Percentiles rank a stretch among this genome's conserved stretches.
These are phyloP conservation scores for Platyscapa corneri DNA, from an alignment of 1,140 invertebrate genomes.

Conservation along the genomic window DNA sequence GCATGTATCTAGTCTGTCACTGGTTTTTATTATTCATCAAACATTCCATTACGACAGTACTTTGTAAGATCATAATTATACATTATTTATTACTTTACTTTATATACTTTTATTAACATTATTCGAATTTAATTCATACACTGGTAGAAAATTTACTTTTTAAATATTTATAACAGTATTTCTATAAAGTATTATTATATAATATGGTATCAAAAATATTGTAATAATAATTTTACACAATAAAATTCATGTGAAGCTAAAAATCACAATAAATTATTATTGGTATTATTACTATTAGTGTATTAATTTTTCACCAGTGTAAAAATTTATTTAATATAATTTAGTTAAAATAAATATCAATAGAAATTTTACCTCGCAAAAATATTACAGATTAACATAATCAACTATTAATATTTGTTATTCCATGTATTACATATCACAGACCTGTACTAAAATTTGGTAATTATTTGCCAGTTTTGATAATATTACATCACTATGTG, in stretches of 20 bases:
- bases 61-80: conserved; percentile 37
- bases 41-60: conserved; percentile 50
- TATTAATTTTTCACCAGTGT: conserved; percentile 35
- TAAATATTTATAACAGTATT: conserved; percentile 5
- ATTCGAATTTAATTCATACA: conserved; percentile 31
- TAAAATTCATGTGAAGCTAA: conserved; percentile 27
- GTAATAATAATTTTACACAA: conserved; percentile 35
- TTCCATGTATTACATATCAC: conserved; percentile 54
- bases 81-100: conserved; percentile 46
- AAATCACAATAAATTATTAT: conserved; percentile 25
- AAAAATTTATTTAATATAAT: conserved; percentile 26
- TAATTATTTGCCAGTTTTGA: conserved; percentile 33
- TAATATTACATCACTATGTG: conserved; percentile 37
- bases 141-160: conserved; percentile 31
- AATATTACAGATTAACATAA: conserved; percentile 30
- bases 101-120: conserved; percentile 33
- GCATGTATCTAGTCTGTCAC: conserved; percentile 49
- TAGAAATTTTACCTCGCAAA: conserved; percentile 35
- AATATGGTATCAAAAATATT: conserved; percentile 36
- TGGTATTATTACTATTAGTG: conserved; percentile 15
- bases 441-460: conserved; percentile 52
- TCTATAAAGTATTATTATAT: conserved; percentile 27
- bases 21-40: conserved; percentile 39
- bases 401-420: conserved; percentile 47
- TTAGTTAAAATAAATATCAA: conserved; percentile 25